A percentile compares a stretch with the other conserved stretches of the same genome.
phyloP scores from a whole-genome alignment of 2,797 vertebrate species.

The Gymnodraco acuticeps region DNA sequence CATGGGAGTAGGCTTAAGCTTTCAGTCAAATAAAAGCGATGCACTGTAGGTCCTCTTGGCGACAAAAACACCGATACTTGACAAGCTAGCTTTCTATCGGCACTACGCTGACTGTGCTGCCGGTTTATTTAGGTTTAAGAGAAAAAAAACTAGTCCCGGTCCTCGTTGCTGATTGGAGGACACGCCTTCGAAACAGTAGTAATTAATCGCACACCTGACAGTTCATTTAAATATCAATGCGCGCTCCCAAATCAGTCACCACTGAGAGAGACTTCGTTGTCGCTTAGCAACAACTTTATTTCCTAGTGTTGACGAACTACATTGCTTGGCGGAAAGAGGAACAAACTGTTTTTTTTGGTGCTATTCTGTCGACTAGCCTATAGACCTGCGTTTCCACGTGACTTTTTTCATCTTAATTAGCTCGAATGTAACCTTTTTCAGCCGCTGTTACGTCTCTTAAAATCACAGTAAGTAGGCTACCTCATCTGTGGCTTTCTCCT shows the following conservation, averaged over 20 bases:
- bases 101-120: neutral
- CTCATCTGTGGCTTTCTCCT: neutral
- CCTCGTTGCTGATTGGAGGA: constrained; percentile 47
- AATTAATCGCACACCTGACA: constrained; percentile 48
- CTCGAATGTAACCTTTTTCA: neutral
- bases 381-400: constrained; percentile 9
- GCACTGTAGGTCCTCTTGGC: neutral
- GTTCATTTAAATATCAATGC: constrained; percentile 46
- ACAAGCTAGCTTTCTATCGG: neutral
- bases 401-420: constrained; percentile 16
- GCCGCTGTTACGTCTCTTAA: constrained; percentile 21
- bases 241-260: neutral
- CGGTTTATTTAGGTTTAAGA: neutral
- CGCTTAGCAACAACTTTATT: constrained; percentile 76
- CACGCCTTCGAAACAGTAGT: neutral
- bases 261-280: constrained; percentile 20
- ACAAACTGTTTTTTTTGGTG: constrained; percentile 3
- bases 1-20: neutral
- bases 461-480: neutral
- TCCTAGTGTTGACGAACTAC: constrained; percentile 45
- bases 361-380: neutral
- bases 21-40: neutral
- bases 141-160: constrained; percentile 14
- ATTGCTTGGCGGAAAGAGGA: constrained; percentile 34
- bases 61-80: fast-evolving